These are phyloP conservation scores for Antechinus flavipes DNA, from an alignment of 2,113 vertebrate genomes.

Conservation along the genomic window DNA sequence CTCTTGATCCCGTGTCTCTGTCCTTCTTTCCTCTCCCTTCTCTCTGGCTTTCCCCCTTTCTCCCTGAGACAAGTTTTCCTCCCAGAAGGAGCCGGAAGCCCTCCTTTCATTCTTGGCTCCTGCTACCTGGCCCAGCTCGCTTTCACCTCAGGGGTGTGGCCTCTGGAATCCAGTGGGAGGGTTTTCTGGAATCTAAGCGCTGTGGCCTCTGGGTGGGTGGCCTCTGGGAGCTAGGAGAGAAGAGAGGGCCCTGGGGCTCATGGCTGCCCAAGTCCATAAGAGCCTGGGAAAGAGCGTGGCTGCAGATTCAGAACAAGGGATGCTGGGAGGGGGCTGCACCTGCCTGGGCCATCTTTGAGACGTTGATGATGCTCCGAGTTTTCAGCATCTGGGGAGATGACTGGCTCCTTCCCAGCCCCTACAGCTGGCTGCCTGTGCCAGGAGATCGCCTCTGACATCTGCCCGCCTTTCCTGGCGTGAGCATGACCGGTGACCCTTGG, in stretches of 20 bases:
- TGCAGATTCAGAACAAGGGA: background rate
- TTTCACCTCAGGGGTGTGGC: background rate
- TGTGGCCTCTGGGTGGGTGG: background rate
- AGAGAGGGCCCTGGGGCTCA: background rate
- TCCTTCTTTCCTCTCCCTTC: background rate
- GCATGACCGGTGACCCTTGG: background rate
- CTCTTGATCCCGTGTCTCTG: background rate
- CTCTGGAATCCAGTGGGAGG: background rate
- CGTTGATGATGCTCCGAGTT: background rate
- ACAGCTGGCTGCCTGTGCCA: background rate
- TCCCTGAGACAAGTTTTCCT: background rate
- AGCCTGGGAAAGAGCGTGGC: background rate
- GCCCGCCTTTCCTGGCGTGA: background rate
- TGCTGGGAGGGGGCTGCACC: background rate
- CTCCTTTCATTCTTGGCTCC: background rate
- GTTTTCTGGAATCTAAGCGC: background rate
- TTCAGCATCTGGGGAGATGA: background rate
- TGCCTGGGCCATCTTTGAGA: background rate
- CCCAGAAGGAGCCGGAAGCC: background rate
- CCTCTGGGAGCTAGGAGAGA: background rate
- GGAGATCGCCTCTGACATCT: background rate
- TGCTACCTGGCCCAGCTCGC: background rate
- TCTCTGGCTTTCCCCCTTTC: background rate
- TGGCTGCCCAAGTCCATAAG: background rate
- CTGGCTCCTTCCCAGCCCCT: background rate